Conservation (phyloP, 2,888 invertebrate species). For the Oligia fasciuncula region DNA sequence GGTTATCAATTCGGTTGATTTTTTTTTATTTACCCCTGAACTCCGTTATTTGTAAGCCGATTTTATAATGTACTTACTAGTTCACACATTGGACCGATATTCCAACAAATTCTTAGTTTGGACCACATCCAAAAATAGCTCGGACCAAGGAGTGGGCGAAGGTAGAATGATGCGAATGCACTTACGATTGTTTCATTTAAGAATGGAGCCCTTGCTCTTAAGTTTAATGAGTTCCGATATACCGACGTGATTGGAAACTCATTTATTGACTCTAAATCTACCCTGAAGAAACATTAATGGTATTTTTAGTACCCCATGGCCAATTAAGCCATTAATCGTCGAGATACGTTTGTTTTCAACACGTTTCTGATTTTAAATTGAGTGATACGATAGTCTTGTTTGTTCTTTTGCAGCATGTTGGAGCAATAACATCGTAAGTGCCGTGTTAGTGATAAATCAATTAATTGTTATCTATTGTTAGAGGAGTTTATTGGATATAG, state of each 20-base stretch:
- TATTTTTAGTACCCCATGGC: constrained; percentile 53
- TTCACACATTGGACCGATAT: constrained; percentile 14
- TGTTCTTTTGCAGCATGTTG: neutral
- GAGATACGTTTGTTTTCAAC: constrained; percentile 49
- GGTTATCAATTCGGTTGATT: too few relatives aligned
- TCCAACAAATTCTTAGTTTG: constrained; percentile 64
- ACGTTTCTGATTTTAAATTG: constrained; percentile 47
- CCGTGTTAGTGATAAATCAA: constrained; percentile 12
- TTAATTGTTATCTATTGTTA: constrained; percentile 27
- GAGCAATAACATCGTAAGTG: constrained; percentile 33
- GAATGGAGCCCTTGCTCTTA: constrained; percentile 76
- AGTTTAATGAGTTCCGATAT: constrained; percentile 82
- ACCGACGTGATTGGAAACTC: constrained; percentile 74
- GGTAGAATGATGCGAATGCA: constrained; percentile 84
- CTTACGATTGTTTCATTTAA: constrained; percentile 87
- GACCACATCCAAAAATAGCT: constrained; percentile 75
- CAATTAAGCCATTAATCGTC: constrained; percentile 59
- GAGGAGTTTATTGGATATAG: constrained; percentile 22
- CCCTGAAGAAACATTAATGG: constrained; percentile 53
- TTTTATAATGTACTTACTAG: neutral
- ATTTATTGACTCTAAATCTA: constrained; percentile 65
- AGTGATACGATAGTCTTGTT: constrained; percentile 38
- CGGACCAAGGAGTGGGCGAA: constrained; percentile 87
- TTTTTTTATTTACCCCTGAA: too few relatives aligned
- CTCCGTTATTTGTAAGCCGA: too few relatives aligned